phyloP scores from a whole-genome alignment of 2,888 invertebrate genomes.

The Tipula helvola region DNA sequence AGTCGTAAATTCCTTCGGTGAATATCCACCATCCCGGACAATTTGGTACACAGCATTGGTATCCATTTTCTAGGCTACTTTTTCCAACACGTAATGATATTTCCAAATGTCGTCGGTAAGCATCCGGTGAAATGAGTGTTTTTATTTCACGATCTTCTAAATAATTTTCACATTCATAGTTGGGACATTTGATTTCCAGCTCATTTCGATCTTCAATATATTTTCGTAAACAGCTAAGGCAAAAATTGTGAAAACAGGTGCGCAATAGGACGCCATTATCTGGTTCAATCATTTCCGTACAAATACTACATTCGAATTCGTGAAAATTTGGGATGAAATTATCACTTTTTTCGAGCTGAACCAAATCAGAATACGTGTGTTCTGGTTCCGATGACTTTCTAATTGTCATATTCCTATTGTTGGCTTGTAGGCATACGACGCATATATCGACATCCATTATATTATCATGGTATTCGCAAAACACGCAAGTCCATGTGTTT shows the following conservation, averaged over 20 bases:
- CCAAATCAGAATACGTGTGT: neutral
- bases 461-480: too few relatives aligned
- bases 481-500: too few relatives aligned
- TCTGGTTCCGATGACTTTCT: too few relatives aligned
- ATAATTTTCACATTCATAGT: neutral
- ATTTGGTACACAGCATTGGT: neutral
- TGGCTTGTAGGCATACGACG: neutral
- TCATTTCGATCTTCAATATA: neutral
- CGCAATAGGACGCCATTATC: neutral
- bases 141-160: neutral
- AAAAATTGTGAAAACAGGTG: neutral
- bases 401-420: neutral
- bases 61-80: neutral
- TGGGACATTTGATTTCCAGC: neutral
- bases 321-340: neutral
- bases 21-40: neutral
- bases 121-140: neutral
- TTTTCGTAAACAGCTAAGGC: neutral
- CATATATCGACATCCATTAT: neutral
- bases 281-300: neutral
- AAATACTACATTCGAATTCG: neutral
- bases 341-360: neutral
- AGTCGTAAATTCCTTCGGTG: neutral
- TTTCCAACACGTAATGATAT: neutral
- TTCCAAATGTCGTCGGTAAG: neutral